These are phyloP conservation scores for Eudyptes chrysolophus DNA, from an alignment of 2,113 vertebrate genomes.

Conservation along the genomic window DNA sequence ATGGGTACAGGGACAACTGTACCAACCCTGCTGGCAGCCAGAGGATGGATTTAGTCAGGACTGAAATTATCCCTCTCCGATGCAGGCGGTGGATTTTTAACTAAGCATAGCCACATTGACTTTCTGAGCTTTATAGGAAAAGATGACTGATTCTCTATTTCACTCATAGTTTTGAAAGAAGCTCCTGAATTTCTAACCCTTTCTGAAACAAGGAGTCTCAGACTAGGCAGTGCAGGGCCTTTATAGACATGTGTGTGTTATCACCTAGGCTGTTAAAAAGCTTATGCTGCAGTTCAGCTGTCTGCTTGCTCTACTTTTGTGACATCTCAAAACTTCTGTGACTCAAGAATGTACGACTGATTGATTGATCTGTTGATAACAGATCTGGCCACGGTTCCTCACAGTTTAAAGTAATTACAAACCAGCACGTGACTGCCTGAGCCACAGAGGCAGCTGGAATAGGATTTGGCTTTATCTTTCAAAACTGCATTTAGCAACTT, in stretches of 20 bases:
- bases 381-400: constrained; percentile 1
- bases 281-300: constrained; percentile 28
- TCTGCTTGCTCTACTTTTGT: constrained; percentile 44
- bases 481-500: constrained; percentile 64
- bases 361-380: constrained; percentile 63
- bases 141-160: neutral
- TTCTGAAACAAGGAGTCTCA: neutral
- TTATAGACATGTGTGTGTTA: neutral
- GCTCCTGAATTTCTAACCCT: neutral
- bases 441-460: constrained; percentile 59
- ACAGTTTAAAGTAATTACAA: constrained; percentile 63
- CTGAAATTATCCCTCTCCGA: neutral
- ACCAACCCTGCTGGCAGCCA: neutral
- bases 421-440: constrained; percentile 43
- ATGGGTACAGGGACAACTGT: neutral
- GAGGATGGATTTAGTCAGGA: neutral
- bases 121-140: neutral
- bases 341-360: constrained; percentile 48
- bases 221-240: neutral
- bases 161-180: neutral
- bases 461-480: constrained; percentile 58
- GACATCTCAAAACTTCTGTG: constrained; percentile 46
- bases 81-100: neutral
- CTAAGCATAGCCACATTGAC: neutral
- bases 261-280: constrained; percentile 19